These are phyloP conservation scores for Epinotia brunnichana DNA, from an alignment of 2,888 invertebrate genomes.

Conservation along the genomic window DNA sequence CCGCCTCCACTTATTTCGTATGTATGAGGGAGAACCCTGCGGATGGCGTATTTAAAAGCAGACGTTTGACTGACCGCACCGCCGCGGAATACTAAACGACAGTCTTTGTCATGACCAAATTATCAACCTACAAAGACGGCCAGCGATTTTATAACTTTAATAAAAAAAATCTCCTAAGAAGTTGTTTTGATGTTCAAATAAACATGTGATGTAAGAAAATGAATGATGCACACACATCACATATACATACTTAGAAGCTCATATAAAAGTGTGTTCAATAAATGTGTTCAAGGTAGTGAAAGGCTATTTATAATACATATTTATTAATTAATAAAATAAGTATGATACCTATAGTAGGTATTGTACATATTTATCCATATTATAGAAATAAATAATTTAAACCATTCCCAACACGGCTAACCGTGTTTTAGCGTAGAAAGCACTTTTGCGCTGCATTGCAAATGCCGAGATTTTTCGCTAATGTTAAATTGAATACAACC, in stretches of 20 bases:
- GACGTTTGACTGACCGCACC: slow-evolving; percentile 43
- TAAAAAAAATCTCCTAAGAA: not conserved
- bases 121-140: slow-evolving; percentile 27
- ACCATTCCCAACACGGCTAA: not conserved
- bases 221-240: no score
- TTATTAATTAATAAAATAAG: no score
- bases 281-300: no score
- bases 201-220: no score
- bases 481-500: slow-evolving; percentile 28
- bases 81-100: slow-evolving; percentile 40
- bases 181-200: not conserved
- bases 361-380: no score
- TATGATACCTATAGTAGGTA: no score
- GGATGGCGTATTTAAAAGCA: slow-evolving; percentile 46
- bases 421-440: not conserved
- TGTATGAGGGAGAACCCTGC: slow-evolving; percentile 43
- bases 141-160: slow-evolving; percentile 22
- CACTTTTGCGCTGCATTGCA: not conserved
- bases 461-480: slow-evolving; percentile 3
- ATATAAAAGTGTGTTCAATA: no score
- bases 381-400: not conserved
- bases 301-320: no score
- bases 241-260: no score
- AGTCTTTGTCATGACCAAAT: slow-evolving; percentile 40
- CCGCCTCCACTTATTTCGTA: slow-evolving; percentile 42